Base-by-base conservation (phyloP, 64 coral and sea anemone genomes). In the Pachyseris speciosa region DNA sequence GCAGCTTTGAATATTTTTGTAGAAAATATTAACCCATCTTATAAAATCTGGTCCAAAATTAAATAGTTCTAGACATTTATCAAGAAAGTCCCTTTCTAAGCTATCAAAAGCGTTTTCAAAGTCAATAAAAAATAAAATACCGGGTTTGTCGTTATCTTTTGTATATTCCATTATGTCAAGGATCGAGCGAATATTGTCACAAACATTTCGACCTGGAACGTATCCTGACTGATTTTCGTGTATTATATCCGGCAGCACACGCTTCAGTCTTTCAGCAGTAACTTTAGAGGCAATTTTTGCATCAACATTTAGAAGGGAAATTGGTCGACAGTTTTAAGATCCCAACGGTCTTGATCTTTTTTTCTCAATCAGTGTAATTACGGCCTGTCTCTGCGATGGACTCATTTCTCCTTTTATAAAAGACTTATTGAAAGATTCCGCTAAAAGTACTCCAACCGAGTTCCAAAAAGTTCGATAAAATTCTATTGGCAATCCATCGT, bases 11-110 rank as follows among this genome's bases (percentile, higher is more conserved):
- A 22, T n/a, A n/a, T n/a, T n/a, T n/a, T n/a, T n/a, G n/a, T n/a
- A n/a, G n/a, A n/a, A n/a, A n/a, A n/a, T n/a, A 63, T 63, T n/a
- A 63, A n/a, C n/a, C n/a, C 10, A 63, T 63, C 20, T 63, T 63
- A 63, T 63, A n/a, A 63, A 63, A 63, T 63, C 58, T 19, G 58
- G 58, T n/a, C 58, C 58, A 63, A 63, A 63, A 63, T n/a, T n/a
- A n/a, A 63, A 63, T 63, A 19, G 58, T 19, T 63, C 22, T 63
- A 63, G 22, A 63, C 58, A 63, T 63, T 5, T 63, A 19, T 63
- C 24, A 63, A 63, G 2, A 63, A 63, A 63, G 0, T 13, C 22
- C 58, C 58, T 12, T 63, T 63, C 58, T n/a, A 63, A 63, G 22
- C 58, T 48, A 13, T 48, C 45, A 13, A 48, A 48, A 9, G 45